Base-by-base conservation (phyloP, 2,113 vertebrate genomes). In the Varanus komodoensis region DNA sequence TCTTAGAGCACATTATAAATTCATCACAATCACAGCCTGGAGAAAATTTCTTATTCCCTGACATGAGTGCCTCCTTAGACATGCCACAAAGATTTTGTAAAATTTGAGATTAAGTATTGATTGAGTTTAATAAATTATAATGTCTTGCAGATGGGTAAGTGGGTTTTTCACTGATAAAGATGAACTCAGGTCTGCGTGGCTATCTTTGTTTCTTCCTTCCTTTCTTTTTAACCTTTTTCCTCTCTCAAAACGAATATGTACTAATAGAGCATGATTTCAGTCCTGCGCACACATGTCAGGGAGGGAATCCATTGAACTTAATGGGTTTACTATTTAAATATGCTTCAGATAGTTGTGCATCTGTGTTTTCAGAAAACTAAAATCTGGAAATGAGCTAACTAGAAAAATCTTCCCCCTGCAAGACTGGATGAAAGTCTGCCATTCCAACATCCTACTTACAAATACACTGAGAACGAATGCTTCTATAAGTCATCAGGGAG, bases 1-100 rank as follows among this genome's bases (percentile, higher is more conserved):
- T 95, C 94, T 95, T 89, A 95, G 93, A 96, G 89, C 0, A 44
- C 90, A 95, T 96, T 96, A 96, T 93, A 96, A 96, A 97, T 97
- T 96, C 93, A 96, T 97, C 95, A 93, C 95, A 96, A 93, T 95
- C 92, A 94, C 77, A 96, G 95, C 95, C 97, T 89, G 93, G 87
- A 96, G 96, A 94, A 94, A 95, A 91, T 94, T 94, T 80, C 61
- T 91, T 91, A 93, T 96, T 97, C 96, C 95, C 94, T 95, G 93
- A 92, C 90, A 92, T 93, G 91, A 90, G 69, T 92, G 95, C 90
- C 89, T 95, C 92, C 74, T 95, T 95, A 94, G 93, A 93, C 88
- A 86, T 84, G 82, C 90, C 80, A 80, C 95, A 93, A 95, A 95
- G 96, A 95, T 95, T 94, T 94, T 96, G 90, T 90, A 91, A 94